These are phyloP conservation scores for Thymelicus sylvestris DNA, from an alignment of 2,888 invertebrate species.

Conservation along the genomic window DNA sequence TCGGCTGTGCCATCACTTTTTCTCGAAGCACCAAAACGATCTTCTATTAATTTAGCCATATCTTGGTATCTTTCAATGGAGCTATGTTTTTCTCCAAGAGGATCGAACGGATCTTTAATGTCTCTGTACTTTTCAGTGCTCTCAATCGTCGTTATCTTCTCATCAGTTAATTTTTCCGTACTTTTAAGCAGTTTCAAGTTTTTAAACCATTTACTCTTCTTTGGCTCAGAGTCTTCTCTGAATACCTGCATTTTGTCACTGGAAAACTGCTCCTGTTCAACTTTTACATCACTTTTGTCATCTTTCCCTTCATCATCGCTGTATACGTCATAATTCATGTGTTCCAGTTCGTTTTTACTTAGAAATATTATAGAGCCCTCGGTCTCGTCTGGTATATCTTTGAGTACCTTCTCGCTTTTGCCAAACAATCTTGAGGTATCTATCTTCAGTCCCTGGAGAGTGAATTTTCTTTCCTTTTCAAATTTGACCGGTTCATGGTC, in stretches of 20 bases:
- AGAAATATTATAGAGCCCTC: constrained; percentile 88
- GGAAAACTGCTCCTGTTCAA: constrained; percentile 70
- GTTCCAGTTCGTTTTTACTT: constrained; percentile 87
- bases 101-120: constrained; percentile 84
- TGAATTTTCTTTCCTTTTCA: constrained; percentile 81
- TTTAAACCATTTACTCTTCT: constrained; percentile 88
- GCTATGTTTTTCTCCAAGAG: constrained; percentile 86
- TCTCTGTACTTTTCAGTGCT: constrained; percentile 71
- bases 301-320: constrained; percentile 81
- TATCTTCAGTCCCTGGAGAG: constrained; percentile 79
- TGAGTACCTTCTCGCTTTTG: constrained; percentile 80
- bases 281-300: constrained; percentile 72
- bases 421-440: constrained; percentile 79
- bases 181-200: constrained; percentile 83
- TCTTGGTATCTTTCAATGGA: constrained; percentile 89
- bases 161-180: constrained; percentile 75
- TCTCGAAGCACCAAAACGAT: constrained; percentile 84
- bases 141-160: constrained; percentile 72
- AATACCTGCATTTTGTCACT: constrained; percentile 81
- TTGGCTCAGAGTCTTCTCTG: constrained; percentile 78
- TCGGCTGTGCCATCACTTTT: constrained; percentile 78
- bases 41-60: constrained; percentile 89
- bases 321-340: constrained; percentile 84
- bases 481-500: constrained; percentile 81
- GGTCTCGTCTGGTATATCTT: constrained; percentile 84